Base-by-base conservation (phyloP, 2,113 vertebrate genomes). In the Glaucomys volans region DNA sequence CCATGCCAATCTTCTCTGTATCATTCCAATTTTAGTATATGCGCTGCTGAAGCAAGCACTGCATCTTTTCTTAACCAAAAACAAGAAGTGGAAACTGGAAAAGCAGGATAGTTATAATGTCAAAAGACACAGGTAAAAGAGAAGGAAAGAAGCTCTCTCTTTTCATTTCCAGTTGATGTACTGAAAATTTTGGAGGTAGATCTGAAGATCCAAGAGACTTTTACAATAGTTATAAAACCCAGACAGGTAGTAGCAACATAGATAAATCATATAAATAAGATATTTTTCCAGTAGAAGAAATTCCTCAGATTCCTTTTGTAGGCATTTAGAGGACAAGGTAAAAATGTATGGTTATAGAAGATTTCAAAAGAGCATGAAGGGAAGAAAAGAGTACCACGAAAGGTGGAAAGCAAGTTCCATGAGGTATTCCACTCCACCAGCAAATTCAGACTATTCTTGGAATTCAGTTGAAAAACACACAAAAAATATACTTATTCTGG, bases 111-210 rank as follows among this genome's bases (percentile, higher is more conserved):
- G 95, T 44, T 97, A 90, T 98, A 87, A 0, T 98, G 97, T 96
- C 98, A 97, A 83, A 98, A 97, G 95, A 94, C 96, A 95, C 98
- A 98, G 86, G 93, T 90, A 71, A 98, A 98, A 79, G 97, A 97
- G 54, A 99, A 97, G 97, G 98, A 98, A 85, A 98, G 98, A 95
- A 98, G 95, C 81, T 98, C 98, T 89, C 54, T 99, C n/a, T 99
- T 98, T 0, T 99, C 98, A 64, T 99, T 98, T 87, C 99, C 98
- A 94, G 91, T 97, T 95, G 99, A 98, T 96, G 97, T 98, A 79
- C 97, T 97, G 99, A 99, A 96, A 97, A 98, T 97, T 96, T 96
- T 96, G 98, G 99, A 99, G 99, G 99, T 99, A 99, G 99, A 99
- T 99, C 98, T 98, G 99, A 99, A 97, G 99, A 99, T 64, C 97